Conservation (phyloP, 2,888 invertebrate genomes). For the Microchrysa polita region DNA sequence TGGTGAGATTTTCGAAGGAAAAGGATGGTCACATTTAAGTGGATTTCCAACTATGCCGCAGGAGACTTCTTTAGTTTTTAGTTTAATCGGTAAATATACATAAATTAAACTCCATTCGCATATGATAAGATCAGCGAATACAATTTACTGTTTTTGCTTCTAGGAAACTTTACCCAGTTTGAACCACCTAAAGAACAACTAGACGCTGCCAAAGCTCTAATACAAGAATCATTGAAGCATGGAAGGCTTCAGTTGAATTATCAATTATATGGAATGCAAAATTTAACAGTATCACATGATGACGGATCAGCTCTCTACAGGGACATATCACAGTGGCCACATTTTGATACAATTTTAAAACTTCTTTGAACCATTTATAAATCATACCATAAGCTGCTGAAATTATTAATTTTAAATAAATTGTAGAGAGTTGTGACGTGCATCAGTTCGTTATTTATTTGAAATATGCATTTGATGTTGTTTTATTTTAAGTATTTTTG, state of each 20-base stretch:
- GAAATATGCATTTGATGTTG: too few species aligned
- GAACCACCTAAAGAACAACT: conserved; percentile 54
- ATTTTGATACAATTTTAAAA: conserved; percentile 53
- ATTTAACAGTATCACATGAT: conserved; percentile 50
- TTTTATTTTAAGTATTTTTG: too few species aligned
- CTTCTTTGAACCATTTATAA: conserved; percentile 46
- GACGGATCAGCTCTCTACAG: conserved; percentile 54
- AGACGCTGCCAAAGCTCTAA: conserved; percentile 54
- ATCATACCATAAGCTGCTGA: too few species aligned
- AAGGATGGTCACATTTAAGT: conserved; percentile 65
- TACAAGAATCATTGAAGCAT: conserved; percentile 56
- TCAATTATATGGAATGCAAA: conserved; percentile 52
- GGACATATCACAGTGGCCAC: conserved; percentile 54
- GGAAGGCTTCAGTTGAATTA: conserved; percentile 53
- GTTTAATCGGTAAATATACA: conserved; percentile 63
- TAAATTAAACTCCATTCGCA: background rate
- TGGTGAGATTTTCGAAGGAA: conserved; percentile 65
- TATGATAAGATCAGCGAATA: background rate
- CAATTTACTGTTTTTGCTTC: background rate
- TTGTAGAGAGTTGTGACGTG: too few species aligned
- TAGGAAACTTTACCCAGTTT: conserved; percentile 56
- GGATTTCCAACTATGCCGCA: conserved; percentile 55
- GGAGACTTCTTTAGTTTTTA: conserved; percentile 61
- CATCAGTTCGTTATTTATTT: too few species aligned
- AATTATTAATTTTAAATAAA: too few species aligned